Percentiles rank a stretch among this genome's conserved stretches.
These are phyloP conservation scores for Forpus xanthops DNA, from an alignment of 2,797 vertebrate species.

Conservation along the genomic window DNA sequence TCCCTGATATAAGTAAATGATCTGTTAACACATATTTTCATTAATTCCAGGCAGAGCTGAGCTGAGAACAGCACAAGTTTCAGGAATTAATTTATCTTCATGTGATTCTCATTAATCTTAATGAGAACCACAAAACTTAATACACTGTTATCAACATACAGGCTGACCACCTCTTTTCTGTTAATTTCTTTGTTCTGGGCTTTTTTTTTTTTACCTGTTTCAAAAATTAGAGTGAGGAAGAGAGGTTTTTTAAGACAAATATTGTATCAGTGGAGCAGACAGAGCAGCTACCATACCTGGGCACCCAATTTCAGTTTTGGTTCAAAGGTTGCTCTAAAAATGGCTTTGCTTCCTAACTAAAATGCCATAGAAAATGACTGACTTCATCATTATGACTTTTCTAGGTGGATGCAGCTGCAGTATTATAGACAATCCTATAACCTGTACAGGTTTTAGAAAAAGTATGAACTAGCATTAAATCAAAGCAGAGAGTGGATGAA, in stretches of 20 bases:
- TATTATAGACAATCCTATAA: not conserved
- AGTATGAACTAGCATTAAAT: not conserved
- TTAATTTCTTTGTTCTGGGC: not conserved
- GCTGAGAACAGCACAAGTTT: not conserved
- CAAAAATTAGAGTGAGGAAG: not conserved
- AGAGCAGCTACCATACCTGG: not conserved
- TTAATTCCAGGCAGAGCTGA: not conserved
- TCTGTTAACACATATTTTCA: not conserved
- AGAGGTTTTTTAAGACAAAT: not conserved
- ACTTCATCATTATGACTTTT: not conserved
- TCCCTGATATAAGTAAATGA: not conserved
- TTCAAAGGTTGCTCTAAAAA: not conserved
- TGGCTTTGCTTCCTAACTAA: not conserved
- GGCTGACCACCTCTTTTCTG: not conserved
- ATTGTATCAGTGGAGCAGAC: not conserved
- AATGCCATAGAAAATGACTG: not conserved
- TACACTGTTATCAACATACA: not conserved
- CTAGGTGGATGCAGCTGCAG: not conserved
- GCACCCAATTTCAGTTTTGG: not conserved
- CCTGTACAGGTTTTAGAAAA: not conserved
- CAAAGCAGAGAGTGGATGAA: not conserved
- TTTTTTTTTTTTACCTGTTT: not conserved
- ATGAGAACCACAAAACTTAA: not conserved
- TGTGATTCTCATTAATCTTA: not conserved
- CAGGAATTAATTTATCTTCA: not conserved